Conservation (phyloP, 2,113 vertebrate species). For the Brachionichthys hirsutus region DNA sequence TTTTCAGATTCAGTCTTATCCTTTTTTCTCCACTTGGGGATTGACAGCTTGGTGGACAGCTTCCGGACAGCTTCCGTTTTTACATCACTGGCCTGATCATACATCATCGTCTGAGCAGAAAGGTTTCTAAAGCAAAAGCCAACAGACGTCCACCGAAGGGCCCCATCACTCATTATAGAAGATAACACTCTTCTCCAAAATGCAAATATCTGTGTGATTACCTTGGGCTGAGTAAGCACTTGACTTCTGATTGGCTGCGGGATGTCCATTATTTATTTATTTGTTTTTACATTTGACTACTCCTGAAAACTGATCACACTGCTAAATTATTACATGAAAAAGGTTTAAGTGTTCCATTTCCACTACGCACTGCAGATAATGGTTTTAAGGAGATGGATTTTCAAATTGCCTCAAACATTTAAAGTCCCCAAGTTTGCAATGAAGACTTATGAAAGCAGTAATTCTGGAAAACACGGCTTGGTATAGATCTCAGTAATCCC, state of each 20-base stretch:
- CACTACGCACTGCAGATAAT: conserved; percentile 55
- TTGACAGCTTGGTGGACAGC: conserved; percentile 51
- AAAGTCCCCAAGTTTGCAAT: conserved; percentile 55
- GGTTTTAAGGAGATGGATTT: conserved; percentile 66
- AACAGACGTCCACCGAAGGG: conserved; percentile 43
- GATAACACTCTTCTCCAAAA: conserved; percentile 54
- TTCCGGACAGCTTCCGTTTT: conserved; percentile 47
- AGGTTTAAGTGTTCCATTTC: conserved; percentile 60
- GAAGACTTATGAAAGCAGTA: conserved; percentile 40
- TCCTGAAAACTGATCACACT: conserved; percentile 48
- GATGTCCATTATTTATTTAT: conserved; percentile 54
- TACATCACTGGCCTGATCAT: conserved; percentile 40
- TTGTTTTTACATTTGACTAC: conserved; percentile 53
- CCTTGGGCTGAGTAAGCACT: conserved; percentile 49
- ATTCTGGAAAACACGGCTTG: conserved; percentile 25
- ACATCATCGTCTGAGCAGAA: conserved; percentile 19
- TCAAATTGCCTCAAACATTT: conserved; percentile 68
- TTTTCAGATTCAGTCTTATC: conserved; percentile 56
- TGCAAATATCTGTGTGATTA: conserved; percentile 69
- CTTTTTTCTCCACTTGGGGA: conserved; percentile 12
- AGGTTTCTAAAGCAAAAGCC: conserved; percentile 28
- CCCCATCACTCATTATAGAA: conserved; percentile 50
- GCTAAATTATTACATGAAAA: conserved; percentile 58
- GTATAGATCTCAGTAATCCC: conserved; percentile 10
- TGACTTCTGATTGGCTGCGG: conserved; percentile 48